Conservation (phyloP, 2,113 vertebrate species). For the Hylia prasina region DNA sequence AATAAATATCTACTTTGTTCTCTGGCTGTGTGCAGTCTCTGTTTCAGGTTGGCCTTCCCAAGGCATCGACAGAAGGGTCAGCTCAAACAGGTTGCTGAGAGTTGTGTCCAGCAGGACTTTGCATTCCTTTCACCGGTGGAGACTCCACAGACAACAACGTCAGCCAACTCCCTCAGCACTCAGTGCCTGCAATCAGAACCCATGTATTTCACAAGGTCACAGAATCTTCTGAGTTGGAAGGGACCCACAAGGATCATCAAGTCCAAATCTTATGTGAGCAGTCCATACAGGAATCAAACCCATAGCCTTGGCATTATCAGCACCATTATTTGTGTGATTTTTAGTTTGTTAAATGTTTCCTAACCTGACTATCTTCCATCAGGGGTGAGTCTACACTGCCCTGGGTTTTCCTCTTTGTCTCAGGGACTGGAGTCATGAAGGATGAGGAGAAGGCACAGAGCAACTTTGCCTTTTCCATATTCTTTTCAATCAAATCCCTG, state of each 20-base stretch:
- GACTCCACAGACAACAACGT: not conserved
- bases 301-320: too few species aligned
- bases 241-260: not conserved
- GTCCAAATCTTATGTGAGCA: not conserved
- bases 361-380: not conserved
- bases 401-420: not conserved
- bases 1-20: too few species aligned
- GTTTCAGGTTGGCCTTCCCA: not conserved
- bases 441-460: not conserved
- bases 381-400: accelerated
- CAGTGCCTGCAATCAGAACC: not conserved
- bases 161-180: not conserved
- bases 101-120: not conserved
- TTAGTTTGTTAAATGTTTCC: not conserved
- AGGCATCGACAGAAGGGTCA: not conserved
- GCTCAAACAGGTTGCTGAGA: not conserved
- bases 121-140: not conserved
- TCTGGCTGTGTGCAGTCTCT: too few species aligned
- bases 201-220: not conserved
- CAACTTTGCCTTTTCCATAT: not conserved
- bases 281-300: not conserved
- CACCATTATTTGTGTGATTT: not conserved
- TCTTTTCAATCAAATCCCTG: not conserved
- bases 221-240: not conserved
- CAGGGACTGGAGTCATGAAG: not conserved